Evolutionary conservation across 92 coral and sea anemone species (phyloP), one percentile per base, ranked within the genome.

Genomic region (Virgularia gustaviana): DNA sequence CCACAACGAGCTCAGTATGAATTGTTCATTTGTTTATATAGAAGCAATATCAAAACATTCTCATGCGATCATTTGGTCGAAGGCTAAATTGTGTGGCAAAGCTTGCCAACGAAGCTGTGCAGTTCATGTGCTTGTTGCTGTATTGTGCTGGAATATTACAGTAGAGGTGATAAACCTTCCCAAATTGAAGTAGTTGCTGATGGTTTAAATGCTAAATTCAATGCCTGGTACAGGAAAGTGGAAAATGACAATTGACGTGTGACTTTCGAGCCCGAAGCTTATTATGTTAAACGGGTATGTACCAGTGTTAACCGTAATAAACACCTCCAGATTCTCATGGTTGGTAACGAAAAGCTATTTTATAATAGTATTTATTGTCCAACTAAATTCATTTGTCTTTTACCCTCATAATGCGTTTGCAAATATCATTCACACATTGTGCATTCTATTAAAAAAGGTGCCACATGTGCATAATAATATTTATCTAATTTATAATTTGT

Each of bases 71-170:
- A 9, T 57, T 57, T 57, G 64, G 64, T 20, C 2, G 64, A 9
- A 57, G 37, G 7, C 2, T 57, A 15, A 16, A 11, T 3, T 57
- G 64, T 15, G n/a, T 57, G 2, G 64, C 35, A 2, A 57, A 25
- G 18, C 9, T 30, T n/a, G 64, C 30, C 7, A 2, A 15, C 1
- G 64, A 57, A 57, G 64, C 64, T 10, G 37, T 30, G 1, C 37
- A 57, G 18, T 57, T 25, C 64, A 57, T 57, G 64, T 57, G 64
- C 18, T 28, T 57, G 19, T 3, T 57, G 13, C 37, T 57, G 9
- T 57, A 57, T 57, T 20, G 34, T 30, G 64, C 36, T 2, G 64
- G 64, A 20, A 24, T 57, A 27, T n/a, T 57, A 15, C 64, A 27
- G 64, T n/a, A 57, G 34, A 20, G 64, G 64, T 3, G 18, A 57